phyloP scores from a whole-genome alignment of 2,888 invertebrate genomes.

The Corythucha ciliata region DNA sequence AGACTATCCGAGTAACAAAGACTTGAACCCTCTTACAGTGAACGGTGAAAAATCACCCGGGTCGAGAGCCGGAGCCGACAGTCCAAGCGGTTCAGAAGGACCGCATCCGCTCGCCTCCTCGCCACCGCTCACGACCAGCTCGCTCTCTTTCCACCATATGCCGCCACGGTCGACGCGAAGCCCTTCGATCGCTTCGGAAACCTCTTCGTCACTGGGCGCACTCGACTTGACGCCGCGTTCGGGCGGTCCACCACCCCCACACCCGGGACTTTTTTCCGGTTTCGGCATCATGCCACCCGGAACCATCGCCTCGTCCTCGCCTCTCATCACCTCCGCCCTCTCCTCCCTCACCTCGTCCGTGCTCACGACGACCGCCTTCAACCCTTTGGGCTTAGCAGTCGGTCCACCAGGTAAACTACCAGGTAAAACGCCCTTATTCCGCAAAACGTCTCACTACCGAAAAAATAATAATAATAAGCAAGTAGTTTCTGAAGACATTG shows the following conservation, averaged over 20 bases:
- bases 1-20: constrained; percentile 41
- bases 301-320: constrained; percentile 48
- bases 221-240: constrained; percentile 50
- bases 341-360: constrained; percentile 72
- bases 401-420: constrained; percentile 65
- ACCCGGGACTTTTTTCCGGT: constrained; percentile 43
- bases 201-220: constrained; percentile 47
- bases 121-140: constrained; percentile 23
- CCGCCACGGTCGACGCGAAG: constrained; percentile 26
- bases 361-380: constrained; percentile 75
- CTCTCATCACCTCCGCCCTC: constrained; percentile 66
- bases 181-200: constrained; percentile 40
- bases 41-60: constrained; percentile 46
- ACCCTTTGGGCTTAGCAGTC: constrained; percentile 76
- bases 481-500: constrained; percentile 16
- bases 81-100: constrained; percentile 32
- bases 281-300: constrained; percentile 51
- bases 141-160: constrained; percentile 8
- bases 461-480: too few species aligned
- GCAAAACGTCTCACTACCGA: constrained; percentile 16
- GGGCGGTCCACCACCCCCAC: constrained; percentile 37
- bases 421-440: constrained; percentile 18
- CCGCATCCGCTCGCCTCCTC: constrained; percentile 31
- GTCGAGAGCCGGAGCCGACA: constrained; percentile 32
- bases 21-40: constrained; percentile 42